Evolutionary conservation across 2,888 invertebrate genomes (phyloP), one percentile per base, ranked within the genome.

Genomic region (Cristatella mucedo): DNA sequence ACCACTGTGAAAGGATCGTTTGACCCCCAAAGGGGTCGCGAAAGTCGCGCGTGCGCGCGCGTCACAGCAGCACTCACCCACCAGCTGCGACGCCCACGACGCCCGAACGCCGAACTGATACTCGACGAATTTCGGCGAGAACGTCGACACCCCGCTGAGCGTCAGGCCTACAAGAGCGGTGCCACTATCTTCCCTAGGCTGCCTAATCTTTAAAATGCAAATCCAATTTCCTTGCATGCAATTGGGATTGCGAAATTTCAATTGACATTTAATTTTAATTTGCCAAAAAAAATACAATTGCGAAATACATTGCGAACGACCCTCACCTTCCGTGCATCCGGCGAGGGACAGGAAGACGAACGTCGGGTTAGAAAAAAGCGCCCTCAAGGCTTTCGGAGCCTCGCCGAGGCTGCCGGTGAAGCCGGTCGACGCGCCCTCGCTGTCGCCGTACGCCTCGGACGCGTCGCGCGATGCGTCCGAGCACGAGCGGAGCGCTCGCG

Each of bases 401-500:
- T 58, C 54, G 30, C 45, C 45, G 21, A 56, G n/a, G 1, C 38
- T 36, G 22, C 34, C 26, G 53, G 57, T 56, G 4, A 63, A 48
- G 29, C 55, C 55, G 32, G 24, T 29, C 49, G 39, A 49, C 2
- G 41, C 32, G 16, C 20, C 26, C 9, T 20, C 26, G 4, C 32
- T 36, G 21, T 44, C 48, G n/a, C 32, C 21, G 43, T 47, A 50
- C 11, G 40, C 46, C 40, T 61, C 61, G n/a, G 54, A 53, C 21
- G 53, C 65, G n/a, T n/a, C n/a, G n/a, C n/a, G n/a, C n/a, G n/a
- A n/a, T n/a, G n/a, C n/a, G n/a, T 52, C 40, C 22, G 33, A 19
- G 6, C 18, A 38, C 9, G 7, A 40, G 19, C n/a, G 83, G 40
- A 84, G 61, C 15, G 75, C 73, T 50, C 77, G 76, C 44, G 87